These are phyloP conservation scores for Pterocles gutturalis DNA, from an alignment of 2,113 vertebrate species.

Conservation along the genomic window DNA sequence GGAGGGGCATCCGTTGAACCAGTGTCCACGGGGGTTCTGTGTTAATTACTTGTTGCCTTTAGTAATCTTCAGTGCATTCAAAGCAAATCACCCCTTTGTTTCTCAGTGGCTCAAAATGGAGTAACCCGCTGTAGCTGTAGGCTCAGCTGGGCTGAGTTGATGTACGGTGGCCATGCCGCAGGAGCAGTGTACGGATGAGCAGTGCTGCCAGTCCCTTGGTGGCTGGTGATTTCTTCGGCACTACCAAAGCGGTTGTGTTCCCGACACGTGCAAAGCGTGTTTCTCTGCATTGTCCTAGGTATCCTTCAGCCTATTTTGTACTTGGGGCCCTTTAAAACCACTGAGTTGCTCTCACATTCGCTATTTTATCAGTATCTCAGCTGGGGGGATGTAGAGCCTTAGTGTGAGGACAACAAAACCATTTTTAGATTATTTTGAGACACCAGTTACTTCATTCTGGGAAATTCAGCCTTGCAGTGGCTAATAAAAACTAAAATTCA, in stretches of 20 bases:
- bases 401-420: not conserved
- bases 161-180: accelerated
- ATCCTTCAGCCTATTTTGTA: not conserved
- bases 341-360: not conserved
- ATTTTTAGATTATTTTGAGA: not conserved
- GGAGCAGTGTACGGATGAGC: accelerated
- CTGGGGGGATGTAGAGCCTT: not conserved
- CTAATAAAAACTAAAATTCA: conserved; percentile 32
- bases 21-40: accelerated
- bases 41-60: not conserved
- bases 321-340: conserved; percentile 14
- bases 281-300: not conserved
- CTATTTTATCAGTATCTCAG: not conserved
- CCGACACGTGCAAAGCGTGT: not conserved
- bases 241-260: not conserved
- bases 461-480: conserved; percentile 31
- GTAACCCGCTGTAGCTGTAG: not conserved
- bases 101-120: not conserved
- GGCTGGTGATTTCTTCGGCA: accelerated
- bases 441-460: not conserved
- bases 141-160: not conserved
- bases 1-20: accelerated
- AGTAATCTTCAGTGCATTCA: not conserved
- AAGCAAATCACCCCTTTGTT: not conserved
- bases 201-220: accelerated